phyloP scores from a whole-genome alignment of 2,113 vertebrate genomes.

The Alces alces region DNA sequence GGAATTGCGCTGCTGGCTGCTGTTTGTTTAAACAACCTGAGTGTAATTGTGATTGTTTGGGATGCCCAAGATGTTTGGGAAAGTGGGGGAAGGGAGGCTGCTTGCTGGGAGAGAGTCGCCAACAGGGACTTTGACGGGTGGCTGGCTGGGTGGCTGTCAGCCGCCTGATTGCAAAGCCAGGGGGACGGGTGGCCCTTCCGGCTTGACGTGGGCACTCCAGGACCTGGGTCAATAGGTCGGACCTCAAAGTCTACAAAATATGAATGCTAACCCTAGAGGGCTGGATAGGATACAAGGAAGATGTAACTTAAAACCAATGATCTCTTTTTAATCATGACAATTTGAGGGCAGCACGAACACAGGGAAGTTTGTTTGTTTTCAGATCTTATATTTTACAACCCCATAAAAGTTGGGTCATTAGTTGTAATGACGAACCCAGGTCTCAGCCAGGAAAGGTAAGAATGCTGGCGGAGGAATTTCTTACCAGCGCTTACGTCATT shows the following conservation, averaged over 20 bases:
- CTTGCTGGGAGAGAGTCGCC: constrained; percentile 44
- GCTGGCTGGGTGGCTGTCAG: constrained; percentile 45
- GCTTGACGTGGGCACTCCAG: neutral
- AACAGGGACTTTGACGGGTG: constrained; percentile 16
- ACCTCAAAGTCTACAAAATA: neutral
- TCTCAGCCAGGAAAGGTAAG: neutral
- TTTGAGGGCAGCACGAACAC: neutral
- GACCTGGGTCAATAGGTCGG: neutral
- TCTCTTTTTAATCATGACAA: neutral
- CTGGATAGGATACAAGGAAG: neutral
- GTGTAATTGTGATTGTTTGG: constrained; percentile 75
- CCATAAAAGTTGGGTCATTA: neutral
- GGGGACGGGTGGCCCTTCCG: constrained; percentile 21
- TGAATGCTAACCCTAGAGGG: neutral
- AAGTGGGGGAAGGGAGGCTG: constrained; percentile 48
- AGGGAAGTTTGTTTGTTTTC: neutral
- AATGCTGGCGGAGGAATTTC: neutral
- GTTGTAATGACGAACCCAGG: neutral
- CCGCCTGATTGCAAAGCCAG: constrained; percentile 43
- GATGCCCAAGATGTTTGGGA: constrained; percentile 60
- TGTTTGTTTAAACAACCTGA: constrained; percentile 79
- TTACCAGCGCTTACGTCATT: neutral
- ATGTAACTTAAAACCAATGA: neutral
- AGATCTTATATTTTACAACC: neutral
- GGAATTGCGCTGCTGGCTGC: constrained; percentile 72